Evolutionary conservation across 2,888 invertebrate species (phyloP).

Genomic region (Cephus runcator): DNA sequence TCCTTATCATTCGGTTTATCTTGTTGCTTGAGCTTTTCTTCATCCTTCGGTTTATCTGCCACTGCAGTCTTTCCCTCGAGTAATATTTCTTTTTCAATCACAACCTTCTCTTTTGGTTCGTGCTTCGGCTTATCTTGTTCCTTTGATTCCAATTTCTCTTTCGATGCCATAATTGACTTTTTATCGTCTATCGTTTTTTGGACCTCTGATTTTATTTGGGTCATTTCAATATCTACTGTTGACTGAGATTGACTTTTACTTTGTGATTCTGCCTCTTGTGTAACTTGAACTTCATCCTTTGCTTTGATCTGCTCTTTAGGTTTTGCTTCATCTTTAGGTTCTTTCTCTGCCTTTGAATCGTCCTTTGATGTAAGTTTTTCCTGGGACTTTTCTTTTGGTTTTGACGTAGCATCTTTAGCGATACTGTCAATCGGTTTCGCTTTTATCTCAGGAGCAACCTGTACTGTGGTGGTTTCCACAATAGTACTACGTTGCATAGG

Average conservation of each 20-base stretch:
- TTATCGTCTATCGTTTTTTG: background rate
- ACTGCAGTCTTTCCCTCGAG: background rate
- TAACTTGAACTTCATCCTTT: slow-evolving; percentile 41
- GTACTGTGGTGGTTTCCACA: background rate
- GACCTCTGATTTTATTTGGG: background rate
- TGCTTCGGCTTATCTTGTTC: slow-evolving; percentile 46
- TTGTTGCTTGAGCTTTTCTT: background rate
- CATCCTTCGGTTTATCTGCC: background rate
- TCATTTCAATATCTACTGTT: background rate
- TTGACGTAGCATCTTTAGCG: background rate
- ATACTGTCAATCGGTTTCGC: background rate
- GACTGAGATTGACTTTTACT: background rate
- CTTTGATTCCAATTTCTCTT: slow-evolving; percentile 6
- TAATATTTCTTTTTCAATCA: background rate
- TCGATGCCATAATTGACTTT: background rate
- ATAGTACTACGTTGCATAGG: background rate
- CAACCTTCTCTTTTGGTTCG: slow-evolving; percentile 38
- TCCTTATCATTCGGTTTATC: background rate
- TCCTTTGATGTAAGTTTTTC: slow-evolving; percentile 60
- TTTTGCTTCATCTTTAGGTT: slow-evolving; percentile 18
- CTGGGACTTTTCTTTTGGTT: slow-evolving; percentile 27
- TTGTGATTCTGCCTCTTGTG: slow-evolving; percentile 29
- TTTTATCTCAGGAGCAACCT: background rate
- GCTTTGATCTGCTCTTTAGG: slow-evolving; percentile 54
- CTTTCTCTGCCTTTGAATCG: slow-evolving; percentile 65